Base-by-base conservation (phyloP, 2,113 vertebrate genomes). In the Megaceryle maxima region DNA sequence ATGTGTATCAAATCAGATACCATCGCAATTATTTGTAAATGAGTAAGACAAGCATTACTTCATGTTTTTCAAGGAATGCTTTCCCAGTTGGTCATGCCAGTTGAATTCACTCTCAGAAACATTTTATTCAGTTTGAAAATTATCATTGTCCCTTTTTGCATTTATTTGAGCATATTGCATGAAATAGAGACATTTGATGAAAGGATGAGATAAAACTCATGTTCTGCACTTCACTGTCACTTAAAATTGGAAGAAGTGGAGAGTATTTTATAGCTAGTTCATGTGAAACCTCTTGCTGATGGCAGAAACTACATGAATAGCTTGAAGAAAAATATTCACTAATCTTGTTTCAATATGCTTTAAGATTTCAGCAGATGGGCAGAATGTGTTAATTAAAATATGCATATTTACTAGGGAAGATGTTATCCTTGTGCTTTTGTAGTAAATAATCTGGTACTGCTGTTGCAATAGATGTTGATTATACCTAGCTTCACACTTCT, bases 321-420 rank as follows among this genome's bases (percentile, higher is more conserved):
- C 44, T 60, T 64, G 46, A 88, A 92, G 53, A 84, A 89, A 72
- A 90, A 33, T 62, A 67, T 55, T 69, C 37, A 60, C 9, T 84
- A 48, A 50, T 78, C 53, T 70, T 75, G 9, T 66, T 90, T 83
- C 31, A 28, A 51, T 88, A 90, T 89, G 16, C 33, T 83, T 63
- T 41, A 83, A 70, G 50, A 56, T 87, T 87, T 79, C 37, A 85
- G 44, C 88, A 93, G 62, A 90, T 91, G 77, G 44, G 11, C 18
- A 91, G 74, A 91, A 66, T 8, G 14, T 83, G 44, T 39, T 92
- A 90, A 90, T 92, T 72, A 96, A 89, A 94, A 91, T 83, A 90
- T 44, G 85, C 29, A 7, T 76, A 69, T 96, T 92, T 94, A 91
- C 43, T 68, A 31, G 26, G 44, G 72, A 3, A 2, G 13, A 46